Evolutionary conservation across 2,113 vertebrate species (phyloP), one percentile per base, ranked within the genome.

Genomic region (Fregetta grallaria): DNA sequence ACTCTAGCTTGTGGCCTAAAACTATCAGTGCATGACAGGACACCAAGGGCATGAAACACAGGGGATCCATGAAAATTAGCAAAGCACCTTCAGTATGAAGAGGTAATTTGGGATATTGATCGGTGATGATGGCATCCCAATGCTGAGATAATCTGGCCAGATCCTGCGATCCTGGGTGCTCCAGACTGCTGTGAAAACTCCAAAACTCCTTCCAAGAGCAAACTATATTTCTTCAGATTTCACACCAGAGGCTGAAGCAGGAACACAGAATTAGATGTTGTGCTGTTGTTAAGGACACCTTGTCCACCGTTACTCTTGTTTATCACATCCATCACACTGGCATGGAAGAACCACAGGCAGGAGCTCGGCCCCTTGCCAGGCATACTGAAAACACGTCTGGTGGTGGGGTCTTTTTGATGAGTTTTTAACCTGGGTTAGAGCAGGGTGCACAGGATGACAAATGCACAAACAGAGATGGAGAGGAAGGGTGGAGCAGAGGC

Each of bases 21-120:
- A 90, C 94, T 68, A 79, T 49, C 92, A 38, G 95, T 85, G 97
- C 96, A 76, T 97, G 97, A 98, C 97, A 97, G 97, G 91, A 95
- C 93, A 93, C 40, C 76, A 83, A 96, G 97, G 96, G 72, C 97
- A 96, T 88, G 88, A 61, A 93, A 87, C 53, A 32, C 89, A 76
- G 74, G 75, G 94, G 92, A 95, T 94, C 91, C 22, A 93, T 94
- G 95, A 86, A 82, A 95, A 97, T 94, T 83, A 97, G 81, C 87
- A 92, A 74, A 62, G 58, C 66, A 67, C 61, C 95, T 86, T 52
- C 4, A 13, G 32, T 75, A 59, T 19, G 45, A 86, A 83, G 77
- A 65, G 7, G 29, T 63, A 89, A 82, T 72, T 20, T 88, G 58
- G 47, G 74, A 26, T 49, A 44, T 36, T 50, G 65, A 86, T 70